Base-by-base conservation (phyloP, 2,888 invertebrate species). In the Erebia aethiops region DNA sequence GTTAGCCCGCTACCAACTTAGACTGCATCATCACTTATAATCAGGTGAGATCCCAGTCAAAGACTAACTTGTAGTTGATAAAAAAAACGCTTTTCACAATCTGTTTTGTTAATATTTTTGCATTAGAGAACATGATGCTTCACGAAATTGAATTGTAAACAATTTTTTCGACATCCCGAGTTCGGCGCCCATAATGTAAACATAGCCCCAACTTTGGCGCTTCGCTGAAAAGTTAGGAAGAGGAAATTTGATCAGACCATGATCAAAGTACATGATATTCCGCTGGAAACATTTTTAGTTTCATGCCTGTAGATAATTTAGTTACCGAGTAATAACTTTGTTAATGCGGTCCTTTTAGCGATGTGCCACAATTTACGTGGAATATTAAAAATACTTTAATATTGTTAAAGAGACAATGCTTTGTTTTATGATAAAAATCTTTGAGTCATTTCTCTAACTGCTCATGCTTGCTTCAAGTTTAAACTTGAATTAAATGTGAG, bases 201-300 rank as follows among this genome's bases (percentile, higher is more conserved):
- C 78, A 79, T 76, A 75, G 69, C 72, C 74, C 74, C 70, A 84
- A 82, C 82, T 76, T 78, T 76, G 75, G 75, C 77, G 75, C 78
- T 77, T 78, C 74, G 73, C 71, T 79, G 75, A 77, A 82, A 84
- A 84, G 79, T 84, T 85, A 81, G 81, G 78, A 77, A 79, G 77
- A 81, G 85, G 86, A 86, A 86, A 87, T 87, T 86, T 83, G 84
- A 87, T 86, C 84, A 83, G 78, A 79, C 78, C 78, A 80, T 82
- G 83, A 86, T 86, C 86, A 85, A 84, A 84, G 81, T 82, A 80
- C 77, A 73, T 76, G 74, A 79, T 77, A 78, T 79, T 77, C 78
- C 76, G 77, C 79, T 71, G 66, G 64, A 72, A 74, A 71, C 70
- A 72, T 70, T 73, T 75, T 73, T 73, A 72, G 66, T 71, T 72